Evolutionary conservation across 2,113 vertebrate genomes (phyloP).

Genomic region (Poecile atricapillus): DNA sequence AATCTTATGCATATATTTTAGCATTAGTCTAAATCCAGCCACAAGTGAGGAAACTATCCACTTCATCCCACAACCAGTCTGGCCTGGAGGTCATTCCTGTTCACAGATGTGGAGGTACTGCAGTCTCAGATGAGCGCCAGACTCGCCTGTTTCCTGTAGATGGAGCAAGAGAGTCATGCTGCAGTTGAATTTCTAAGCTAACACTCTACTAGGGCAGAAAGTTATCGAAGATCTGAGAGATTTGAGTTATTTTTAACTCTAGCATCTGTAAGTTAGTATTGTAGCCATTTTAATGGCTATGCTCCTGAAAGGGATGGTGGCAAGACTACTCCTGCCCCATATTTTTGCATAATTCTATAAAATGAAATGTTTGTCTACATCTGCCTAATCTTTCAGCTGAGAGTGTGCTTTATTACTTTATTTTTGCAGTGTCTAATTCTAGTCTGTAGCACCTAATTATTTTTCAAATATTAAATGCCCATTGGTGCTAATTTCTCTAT

Average conservation of each 20-base stretch:
- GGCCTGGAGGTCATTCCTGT: background rate
- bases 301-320: background rate
- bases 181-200: background rate
- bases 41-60: background rate
- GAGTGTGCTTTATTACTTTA: background rate
- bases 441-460: background rate
- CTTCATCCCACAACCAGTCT: background rate
- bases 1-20: background rate
- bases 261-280: background rate
- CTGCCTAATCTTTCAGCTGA: background rate
- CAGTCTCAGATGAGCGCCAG: background rate
- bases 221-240: background rate
- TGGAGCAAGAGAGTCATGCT: conserved; percentile 48
- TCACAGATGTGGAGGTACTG: background rate
- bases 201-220: background rate
- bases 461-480: background rate
- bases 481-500: background rate
- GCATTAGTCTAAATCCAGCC: background rate
- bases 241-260: background rate
- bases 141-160: conserved; percentile 13
- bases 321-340: background rate
- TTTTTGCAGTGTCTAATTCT: background rate
- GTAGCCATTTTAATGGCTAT: background rate
- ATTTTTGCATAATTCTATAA: background rate
- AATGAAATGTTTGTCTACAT: background rate